Base-by-base conservation (phyloP, 1,140 invertebrate species). In the Bicyclus anynana region DNA sequence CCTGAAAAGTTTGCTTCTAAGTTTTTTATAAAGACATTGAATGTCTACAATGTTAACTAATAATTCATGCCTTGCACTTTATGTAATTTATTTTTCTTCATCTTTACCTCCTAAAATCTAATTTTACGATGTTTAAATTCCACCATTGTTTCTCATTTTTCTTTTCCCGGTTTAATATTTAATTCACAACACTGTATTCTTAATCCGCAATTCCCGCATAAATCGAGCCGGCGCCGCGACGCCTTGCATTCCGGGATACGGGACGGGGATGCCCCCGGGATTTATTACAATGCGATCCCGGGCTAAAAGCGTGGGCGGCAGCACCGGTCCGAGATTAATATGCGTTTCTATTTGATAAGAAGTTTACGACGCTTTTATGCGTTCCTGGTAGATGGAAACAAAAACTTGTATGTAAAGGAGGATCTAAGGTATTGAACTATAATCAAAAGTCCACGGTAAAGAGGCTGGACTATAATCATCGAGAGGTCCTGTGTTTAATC, bases 311-410 rank as follows among this genome's bases (percentile, higher is more conserved):
- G 51, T 62, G 67, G 67, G 62, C 56, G 67, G 56, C 23, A 55
- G 46, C 51, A 54, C 54, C 27, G 42, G 38, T 40, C 42, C 29
- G 51, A 65, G 62, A 61, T 65, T 61, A 65, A 65, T 65, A 61
- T 65, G 59, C 52, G 52, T 60, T 69, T 69, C 59, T 59, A 66
- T 66, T 62, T 63, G 61, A 64, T 60, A 69, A 65, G 59, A 66
- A 47, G 38, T 57, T 60, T 57, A 56, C 53, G 42, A 35, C 9
- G 40, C 40, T 10, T 21, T 47, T 42, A 61, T 61, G 59, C 48
- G 16, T 50, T 48, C 47, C 46, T 50, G 51, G 37, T 61, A 51
- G 48, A 37, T 52, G 12, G 21, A 26, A 7, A n/a, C n/a, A n/a
- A n/a, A n/a, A n/a, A n/a, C n/a, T n/a, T n/a, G n/a, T n/a, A n/a